These are phyloP conservation scores for Pocota personata DNA, from an alignment of 2,888 invertebrate species.

Conservation along the genomic window DNA sequence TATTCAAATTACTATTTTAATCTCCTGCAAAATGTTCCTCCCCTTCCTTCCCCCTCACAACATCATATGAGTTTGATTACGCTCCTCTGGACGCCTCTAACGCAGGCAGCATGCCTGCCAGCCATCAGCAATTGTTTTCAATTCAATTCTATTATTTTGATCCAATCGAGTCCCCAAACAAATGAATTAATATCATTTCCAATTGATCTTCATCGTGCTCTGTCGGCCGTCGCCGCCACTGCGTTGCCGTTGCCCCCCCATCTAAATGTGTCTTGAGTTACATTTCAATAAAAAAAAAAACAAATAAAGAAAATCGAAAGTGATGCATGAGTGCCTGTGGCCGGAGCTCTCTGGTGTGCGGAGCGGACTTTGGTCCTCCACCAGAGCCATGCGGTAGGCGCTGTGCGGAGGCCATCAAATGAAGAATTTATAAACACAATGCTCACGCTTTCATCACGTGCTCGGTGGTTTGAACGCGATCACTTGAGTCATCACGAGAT, in stretches of 20 bases:
- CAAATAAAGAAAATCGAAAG: slow-evolving; percentile 39
- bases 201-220: slow-evolving; percentile 57
- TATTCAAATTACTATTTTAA: slow-evolving; percentile 9
- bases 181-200: slow-evolving; percentile 57
- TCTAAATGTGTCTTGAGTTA: slow-evolving; percentile 12
- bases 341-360: background rate
- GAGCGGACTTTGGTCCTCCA: slow-evolving; percentile 41
- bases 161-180: slow-evolving; percentile 58
- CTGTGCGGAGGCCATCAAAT: background rate
- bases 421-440: slow-evolving; percentile 9
- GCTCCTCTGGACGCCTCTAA: background rate
- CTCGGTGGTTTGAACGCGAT: slow-evolving; percentile 50
- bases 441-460: slow-evolving; percentile 71
- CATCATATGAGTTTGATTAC: slow-evolving; percentile 10
- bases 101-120: too few species aligned
- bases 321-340: slow-evolving; percentile 26
- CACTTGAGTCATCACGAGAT: slow-evolving; percentile 71
- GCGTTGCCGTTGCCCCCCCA: background rate
- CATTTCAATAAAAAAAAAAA: slow-evolving; percentile 10
- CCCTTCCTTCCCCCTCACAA: background rate
- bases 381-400: background rate
- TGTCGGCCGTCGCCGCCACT: background rate
- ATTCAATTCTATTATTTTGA: slow-evolving; percentile 48
- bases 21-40: background rate
- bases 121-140: slow-evolving; percentile 22